phyloP scores from a whole-genome alignment of 1,140 invertebrate species.

The Papilio xuthus region DNA sequence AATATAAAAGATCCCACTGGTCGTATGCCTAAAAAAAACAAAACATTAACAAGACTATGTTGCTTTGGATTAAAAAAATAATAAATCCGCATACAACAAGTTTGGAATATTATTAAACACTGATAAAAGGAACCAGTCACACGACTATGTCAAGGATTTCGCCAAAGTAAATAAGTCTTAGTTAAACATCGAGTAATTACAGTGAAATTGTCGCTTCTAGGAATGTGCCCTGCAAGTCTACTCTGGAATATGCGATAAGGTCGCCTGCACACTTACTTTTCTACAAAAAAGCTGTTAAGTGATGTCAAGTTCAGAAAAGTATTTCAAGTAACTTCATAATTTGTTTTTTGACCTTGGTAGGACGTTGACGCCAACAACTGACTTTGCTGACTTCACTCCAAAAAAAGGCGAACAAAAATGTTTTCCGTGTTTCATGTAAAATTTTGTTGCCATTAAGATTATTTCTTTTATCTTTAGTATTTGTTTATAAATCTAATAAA shows the following conservation, averaged over 20 bases:
- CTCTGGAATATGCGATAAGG: not conserved
- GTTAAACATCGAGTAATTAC: slow-evolving; percentile 8
- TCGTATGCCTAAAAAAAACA: not conserved
- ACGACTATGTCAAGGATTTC: slow-evolving; percentile 47
- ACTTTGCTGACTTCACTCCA: too few species aligned
- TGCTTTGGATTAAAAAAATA: not conserved
- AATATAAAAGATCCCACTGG: too few species aligned
- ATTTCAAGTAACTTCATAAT: not conserved
- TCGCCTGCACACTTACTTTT: not conserved
- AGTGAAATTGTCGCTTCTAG: slow-evolving; percentile 2
- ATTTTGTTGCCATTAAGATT: too few species aligned
- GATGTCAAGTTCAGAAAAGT: not conserved
- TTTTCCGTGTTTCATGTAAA: too few species aligned
- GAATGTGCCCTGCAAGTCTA: slow-evolving; percentile 1
- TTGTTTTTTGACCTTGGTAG: not conserved
- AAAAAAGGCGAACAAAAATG: too few species aligned
- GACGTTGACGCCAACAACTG: too few species aligned
- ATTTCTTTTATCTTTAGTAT: too few species aligned
- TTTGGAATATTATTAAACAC: not conserved
- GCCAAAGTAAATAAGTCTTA: slow-evolving; percentile 40
- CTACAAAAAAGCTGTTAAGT: not conserved
- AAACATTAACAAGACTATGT: not conserved
- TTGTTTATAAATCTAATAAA: too few species aligned
- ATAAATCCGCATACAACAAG: not conserved
- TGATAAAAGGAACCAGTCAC: slow-evolving; percentile 32